A percentile compares a stretch with the other conserved stretches of the same genome.
phyloP scores from a whole-genome alignment of 2,888 invertebrate species.

The Rhagophthalmus giganteus region DNA sequence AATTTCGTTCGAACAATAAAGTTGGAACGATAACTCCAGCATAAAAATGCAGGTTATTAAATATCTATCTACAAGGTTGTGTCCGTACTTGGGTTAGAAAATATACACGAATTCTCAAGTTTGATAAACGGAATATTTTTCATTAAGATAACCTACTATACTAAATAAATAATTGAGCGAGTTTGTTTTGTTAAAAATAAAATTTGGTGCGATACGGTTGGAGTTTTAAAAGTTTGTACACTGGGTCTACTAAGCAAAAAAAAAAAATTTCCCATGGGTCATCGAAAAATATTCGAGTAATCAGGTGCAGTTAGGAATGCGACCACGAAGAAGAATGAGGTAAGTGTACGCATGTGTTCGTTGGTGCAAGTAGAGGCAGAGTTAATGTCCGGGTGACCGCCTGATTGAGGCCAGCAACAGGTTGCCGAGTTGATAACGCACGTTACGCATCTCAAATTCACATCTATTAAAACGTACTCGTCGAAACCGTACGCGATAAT shows the following conservation, averaged over 20 bases:
- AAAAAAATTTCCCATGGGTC: conserved; percentile 3
- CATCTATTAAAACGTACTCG: background rate
- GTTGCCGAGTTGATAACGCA: conserved; percentile 26
- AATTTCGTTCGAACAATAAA: too few species aligned
- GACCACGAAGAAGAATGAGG: conserved; percentile 25
- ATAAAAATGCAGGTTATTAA: too few species aligned
- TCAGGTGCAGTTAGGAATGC: conserved; percentile 44
- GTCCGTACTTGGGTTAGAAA: background rate
- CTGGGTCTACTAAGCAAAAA: too few species aligned
- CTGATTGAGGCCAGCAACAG: conserved; percentile 35
- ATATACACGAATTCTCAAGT: conserved; percentile 1
- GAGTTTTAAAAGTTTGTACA: too few species aligned
- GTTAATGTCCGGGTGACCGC: conserved; percentile 40
- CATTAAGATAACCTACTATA: too few species aligned
- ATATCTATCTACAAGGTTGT: too few species aligned
- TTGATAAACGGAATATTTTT: background rate
- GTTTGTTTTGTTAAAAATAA: too few species aligned
- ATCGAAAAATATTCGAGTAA: conserved; percentile 25
- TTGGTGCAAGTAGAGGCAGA: conserved; percentile 32
- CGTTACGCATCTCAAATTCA: conserved; percentile 7
- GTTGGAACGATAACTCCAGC: too few species aligned
- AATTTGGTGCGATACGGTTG: background rate
- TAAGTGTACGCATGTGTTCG: conserved; percentile 22
- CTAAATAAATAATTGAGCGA: too few species aligned
- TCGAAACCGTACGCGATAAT: too few species aligned